phyloP scores from a whole-genome alignment of 2,888 invertebrate genomes.

The Sepioteuthis lessoniana region DNA sequence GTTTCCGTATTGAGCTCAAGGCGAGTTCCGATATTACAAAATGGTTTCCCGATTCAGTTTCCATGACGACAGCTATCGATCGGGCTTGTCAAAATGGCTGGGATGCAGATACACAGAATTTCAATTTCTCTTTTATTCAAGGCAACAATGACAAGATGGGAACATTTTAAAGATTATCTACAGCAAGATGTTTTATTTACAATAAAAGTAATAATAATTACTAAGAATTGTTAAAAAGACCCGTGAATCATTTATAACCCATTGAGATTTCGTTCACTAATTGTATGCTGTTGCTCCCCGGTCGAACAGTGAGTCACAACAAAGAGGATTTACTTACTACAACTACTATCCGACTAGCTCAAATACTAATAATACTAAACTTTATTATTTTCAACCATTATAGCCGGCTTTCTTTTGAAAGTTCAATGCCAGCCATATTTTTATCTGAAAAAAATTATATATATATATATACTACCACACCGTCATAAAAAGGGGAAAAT shows the following conservation, averaged over 20 bases:
- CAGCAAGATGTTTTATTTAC: not conserved
- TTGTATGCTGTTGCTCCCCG: not conserved
- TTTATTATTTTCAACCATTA: too few relatives aligned
- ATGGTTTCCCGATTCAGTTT: not conserved
- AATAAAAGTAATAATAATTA: not conserved
- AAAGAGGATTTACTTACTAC: not conserved
- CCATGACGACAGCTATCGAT: slow-evolving; percentile 14
- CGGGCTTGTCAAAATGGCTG: not conserved
- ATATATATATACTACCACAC: too few relatives aligned
- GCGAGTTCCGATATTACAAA: not conserved
- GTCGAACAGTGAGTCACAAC: not conserved
- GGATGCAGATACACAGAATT: not conserved
- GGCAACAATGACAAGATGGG: not conserved
- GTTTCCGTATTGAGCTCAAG: not conserved
- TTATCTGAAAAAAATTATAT: too few relatives aligned
- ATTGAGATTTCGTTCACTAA: not conserved
- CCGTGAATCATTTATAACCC: not conserved
- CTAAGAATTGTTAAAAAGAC: not conserved
- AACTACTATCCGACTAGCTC: not conserved
- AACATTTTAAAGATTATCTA: not conserved
- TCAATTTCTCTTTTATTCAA: not conserved
- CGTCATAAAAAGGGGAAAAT: too few relatives aligned
- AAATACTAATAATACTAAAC: too few relatives aligned
- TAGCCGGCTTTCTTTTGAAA: too few relatives aligned
- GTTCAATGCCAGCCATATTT: too few relatives aligned